These are phyloP conservation scores for Prunella himalayana DNA, from an alignment of 2,113 vertebrate genomes.

Conservation along the genomic window DNA sequence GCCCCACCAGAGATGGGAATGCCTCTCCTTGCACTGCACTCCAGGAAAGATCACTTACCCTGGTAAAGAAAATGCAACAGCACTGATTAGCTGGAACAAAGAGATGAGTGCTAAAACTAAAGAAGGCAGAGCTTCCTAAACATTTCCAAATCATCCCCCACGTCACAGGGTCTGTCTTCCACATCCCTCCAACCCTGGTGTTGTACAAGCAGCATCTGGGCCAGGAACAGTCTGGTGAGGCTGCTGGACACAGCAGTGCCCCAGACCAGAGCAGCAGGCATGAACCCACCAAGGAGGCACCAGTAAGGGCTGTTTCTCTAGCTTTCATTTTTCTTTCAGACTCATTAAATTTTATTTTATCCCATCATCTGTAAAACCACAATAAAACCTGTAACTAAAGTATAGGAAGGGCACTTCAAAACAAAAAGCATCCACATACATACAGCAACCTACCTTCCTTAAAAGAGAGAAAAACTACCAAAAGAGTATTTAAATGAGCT, in stretches of 20 bases:
- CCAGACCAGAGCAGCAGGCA: neutral
- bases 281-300: neutral
- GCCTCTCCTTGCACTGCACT: neutral
- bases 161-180: neutral
- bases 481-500: neutral
- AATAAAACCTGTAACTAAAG: neutral
- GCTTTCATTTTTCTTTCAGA: neutral
- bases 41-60: neutral
- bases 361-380: neutral
- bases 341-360: neutral
- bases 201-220: neutral
- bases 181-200: too few relatives aligned
- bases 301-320: neutral
- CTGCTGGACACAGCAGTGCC: neutral
- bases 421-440: neutral
- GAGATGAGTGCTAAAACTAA: neutral
- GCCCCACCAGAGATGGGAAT: neutral
- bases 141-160: neutral
- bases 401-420: neutral
- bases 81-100: neutral
- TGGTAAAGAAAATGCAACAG: neutral
- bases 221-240: neutral
- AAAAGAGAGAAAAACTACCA: neutral
- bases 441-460: neutral
- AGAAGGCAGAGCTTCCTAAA: neutral